Conservation (phyloP, 1,140 invertebrate genomes). For the Arion vulgaris region DNA sequence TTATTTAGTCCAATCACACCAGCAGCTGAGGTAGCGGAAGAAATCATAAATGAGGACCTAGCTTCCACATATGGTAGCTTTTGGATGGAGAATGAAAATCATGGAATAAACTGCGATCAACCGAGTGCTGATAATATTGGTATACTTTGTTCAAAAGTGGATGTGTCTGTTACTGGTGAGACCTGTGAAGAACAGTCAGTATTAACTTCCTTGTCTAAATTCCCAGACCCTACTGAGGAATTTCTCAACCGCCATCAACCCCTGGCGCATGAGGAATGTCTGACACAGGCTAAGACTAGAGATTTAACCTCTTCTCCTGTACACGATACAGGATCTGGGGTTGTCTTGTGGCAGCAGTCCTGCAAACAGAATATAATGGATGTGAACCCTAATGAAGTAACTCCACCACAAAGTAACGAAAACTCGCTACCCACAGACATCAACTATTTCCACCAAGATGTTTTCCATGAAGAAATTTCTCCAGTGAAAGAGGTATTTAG, state of each 20-base stretch:
- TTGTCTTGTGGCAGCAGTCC: background rate
- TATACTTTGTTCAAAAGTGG: background rate
- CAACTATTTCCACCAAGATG: background rate
- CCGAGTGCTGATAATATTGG: background rate
- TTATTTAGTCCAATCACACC: background rate
- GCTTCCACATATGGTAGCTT: conserved; percentile 6
- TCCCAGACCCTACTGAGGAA: background rate
- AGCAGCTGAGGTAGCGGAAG: background rate
- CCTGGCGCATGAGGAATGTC: background rate
- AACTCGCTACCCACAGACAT: background rate
- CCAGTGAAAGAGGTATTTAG: background rate
- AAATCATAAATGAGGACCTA: too few species aligned
- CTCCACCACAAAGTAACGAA: background rate
- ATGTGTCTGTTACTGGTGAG: background rate
- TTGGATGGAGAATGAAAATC: background rate
- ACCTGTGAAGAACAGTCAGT: background rate
- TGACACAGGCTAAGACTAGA: background rate
- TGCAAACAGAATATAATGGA: background rate
- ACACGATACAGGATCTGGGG: background rate
- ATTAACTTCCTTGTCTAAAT: background rate
- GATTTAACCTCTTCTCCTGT: background rate
- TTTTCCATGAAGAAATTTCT: background rate
- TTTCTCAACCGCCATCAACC: background rate
- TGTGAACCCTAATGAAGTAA: background rate
- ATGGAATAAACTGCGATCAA: background rate